phyloP scores from a whole-genome alignment of 2,113 vertebrate genomes.

The Mola mola region DNA sequence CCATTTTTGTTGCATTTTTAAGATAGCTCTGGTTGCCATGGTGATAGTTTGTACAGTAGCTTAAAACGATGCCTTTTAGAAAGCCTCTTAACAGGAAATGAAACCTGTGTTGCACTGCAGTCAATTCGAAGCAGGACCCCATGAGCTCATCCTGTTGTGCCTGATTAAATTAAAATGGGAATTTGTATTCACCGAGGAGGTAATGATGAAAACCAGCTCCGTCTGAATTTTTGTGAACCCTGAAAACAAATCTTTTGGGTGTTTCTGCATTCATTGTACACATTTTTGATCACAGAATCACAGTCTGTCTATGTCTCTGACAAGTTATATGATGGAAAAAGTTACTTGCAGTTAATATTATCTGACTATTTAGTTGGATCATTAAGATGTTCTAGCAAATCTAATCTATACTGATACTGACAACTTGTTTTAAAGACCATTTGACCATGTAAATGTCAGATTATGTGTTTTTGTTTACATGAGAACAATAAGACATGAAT shows the following conservation, averaged over 20 bases:
- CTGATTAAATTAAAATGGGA: conserved; percentile 69
- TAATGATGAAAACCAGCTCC: conserved; percentile 12
- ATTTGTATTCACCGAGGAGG: conserved; percentile 39
- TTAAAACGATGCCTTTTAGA: conserved; percentile 54
- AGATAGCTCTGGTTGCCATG: conserved; percentile 65
- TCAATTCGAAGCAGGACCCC: conserved; percentile 53
- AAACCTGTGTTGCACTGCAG: conserved; percentile 53
- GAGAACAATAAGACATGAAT: conserved; percentile 26
- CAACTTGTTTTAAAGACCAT: neutral
- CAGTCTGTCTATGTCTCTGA: neutral
- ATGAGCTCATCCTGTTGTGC: conserved; percentile 49
- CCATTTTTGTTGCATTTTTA: conserved; percentile 51
- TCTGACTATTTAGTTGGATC: neutral
- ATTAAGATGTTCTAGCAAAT: neutral
- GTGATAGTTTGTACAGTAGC: conserved; percentile 67
- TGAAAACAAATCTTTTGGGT: conserved; percentile 28
- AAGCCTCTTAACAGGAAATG: conserved; percentile 59
- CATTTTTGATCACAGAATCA: conserved; percentile 16
- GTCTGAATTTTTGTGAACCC: conserved; percentile 20
- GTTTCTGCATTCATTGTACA: conserved; percentile 14
- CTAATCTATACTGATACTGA: neutral
- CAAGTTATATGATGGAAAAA: neutral
- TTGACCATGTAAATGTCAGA: neutral
- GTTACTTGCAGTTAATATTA: conserved; percentile 2
- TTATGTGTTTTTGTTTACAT: neutral